Percentiles rank a stretch among this genome's conserved stretches.
Evolutionary conservation across 1,140 invertebrate species (phyloP).

Genomic region (Euura lappo): DNA sequence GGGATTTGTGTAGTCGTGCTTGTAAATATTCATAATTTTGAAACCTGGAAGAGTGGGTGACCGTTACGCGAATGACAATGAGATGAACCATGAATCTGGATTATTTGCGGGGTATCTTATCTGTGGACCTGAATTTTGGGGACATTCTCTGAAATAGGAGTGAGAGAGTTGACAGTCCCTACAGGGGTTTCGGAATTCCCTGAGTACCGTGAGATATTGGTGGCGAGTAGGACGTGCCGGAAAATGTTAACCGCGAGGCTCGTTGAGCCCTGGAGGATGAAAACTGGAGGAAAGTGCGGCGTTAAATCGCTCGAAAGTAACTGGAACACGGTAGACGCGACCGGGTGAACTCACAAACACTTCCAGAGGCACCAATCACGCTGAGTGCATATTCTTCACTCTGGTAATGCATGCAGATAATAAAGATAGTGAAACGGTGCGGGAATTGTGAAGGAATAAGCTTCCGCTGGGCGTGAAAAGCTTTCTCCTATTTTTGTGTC

Average conservation of each 20-base stretch:
- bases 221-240: background rate
- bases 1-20: background rate
- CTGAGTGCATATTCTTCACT: background rate
- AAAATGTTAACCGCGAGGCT: background rate
- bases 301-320: constrained; percentile 4
- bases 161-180: background rate
- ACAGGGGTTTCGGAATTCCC: too few species aligned
- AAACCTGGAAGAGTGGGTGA: background rate
- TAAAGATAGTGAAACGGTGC: too few species aligned
- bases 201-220: background rate
- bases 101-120: too few species aligned
- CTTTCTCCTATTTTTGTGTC: too few species aligned
- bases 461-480: too few species aligned
- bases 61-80: too few species aligned
- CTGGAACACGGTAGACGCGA: background rate
- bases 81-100: too few species aligned
- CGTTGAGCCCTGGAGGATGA: background rate
- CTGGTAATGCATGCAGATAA: background rate
- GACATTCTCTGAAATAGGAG: background rate
- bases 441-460: too few species aligned
- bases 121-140: too few species aligned
- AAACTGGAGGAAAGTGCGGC: background rate
- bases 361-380: background rate
- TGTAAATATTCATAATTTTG: background rate
- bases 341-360: background rate